phyloP scores from a whole-genome alignment of 2,888 invertebrate genomes.

The Gandaritis pyraliata region DNA sequence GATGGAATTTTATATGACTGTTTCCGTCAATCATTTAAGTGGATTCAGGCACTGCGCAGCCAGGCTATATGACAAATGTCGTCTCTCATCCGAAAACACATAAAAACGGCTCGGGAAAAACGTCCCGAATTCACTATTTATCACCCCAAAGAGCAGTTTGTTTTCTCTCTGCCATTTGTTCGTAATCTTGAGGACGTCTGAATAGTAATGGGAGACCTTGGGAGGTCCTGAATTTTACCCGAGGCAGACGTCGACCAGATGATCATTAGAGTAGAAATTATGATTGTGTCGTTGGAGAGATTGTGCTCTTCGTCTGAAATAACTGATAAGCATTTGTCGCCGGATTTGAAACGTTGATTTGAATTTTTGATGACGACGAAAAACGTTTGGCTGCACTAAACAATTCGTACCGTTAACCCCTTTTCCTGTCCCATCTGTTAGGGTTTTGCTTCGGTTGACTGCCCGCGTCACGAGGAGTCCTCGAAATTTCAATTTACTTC shows the following conservation, averaged over 20 bases:
- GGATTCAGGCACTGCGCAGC: conserved; percentile 34
- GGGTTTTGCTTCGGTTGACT: conserved; percentile 31
- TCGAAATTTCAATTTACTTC: conserved; percentile 40
- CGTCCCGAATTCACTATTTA: conserved; percentile 49
- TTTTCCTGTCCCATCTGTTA: conserved; percentile 25
- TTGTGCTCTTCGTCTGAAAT: neutral
- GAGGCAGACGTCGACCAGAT: conserved; percentile 10
- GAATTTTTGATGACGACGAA: conserved; percentile 8
- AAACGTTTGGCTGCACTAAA: conserved; percentile 16
- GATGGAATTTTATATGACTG: conserved; percentile 29
- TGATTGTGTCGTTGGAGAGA: conserved; percentile 1
- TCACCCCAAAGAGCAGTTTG: conserved; percentile 42
- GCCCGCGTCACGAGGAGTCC: conserved; percentile 35
- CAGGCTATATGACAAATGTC: conserved; percentile 56
- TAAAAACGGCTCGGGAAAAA: conserved; percentile 47
- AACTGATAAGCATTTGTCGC: conserved; percentile 2
- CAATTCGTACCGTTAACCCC: conserved; percentile 23
- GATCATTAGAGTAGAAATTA: conserved; percentile 10
- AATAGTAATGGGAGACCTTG: conserved; percentile 25
- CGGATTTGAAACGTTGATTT: neutral
- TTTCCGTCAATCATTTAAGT: conserved; percentile 37
- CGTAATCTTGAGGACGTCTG: conserved; percentile 34
- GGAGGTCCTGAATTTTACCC: conserved; percentile 13
- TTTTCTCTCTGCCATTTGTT: conserved; percentile 39
- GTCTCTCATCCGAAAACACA: conserved; percentile 50